Base-by-base conservation (phyloP, 2,797 vertebrate species). In the Danio jaintianensis region DNA sequence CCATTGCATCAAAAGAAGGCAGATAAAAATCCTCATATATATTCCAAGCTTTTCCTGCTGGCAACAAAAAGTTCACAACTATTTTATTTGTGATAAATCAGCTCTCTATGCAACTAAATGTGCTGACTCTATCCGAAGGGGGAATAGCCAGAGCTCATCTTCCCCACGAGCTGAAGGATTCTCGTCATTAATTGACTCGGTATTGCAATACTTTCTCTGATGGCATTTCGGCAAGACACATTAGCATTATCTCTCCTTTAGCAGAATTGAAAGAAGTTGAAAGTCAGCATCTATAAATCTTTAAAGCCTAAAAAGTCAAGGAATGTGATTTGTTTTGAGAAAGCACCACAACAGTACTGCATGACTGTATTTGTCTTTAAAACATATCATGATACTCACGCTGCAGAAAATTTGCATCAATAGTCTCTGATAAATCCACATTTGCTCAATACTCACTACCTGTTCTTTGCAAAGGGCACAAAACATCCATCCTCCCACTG, bases 101-200 rank as follows among this genome's bases (percentile, higher is more conserved):
- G 50, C n/a, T 58, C 78, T 79, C 15, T 18, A 11, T 52, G 71
- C 45, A 50, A 38, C 58, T 58, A 75, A 75, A 83, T 72, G 15
- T 66, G 38, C 78, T 45, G 69, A 83, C 42, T 42, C 29, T 20
- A 52, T 43, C 53, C 53, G n/a, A n/a, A 75, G 43, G 36, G 62
- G 66, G 78, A 73, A 75, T 55, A 75, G 63, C 47, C 18, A 8
- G 45, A 81, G 74, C 67, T 79, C 45, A 63, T 78, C 62, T 67
- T 20, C 62, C 18, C 47, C 22, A 72, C n/a, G 0, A 75, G 47
- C 77, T 70, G 58, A 38, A 79, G 61, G 61, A 76, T 56, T 73
- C 15, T 45, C 12, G 13, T 50, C 53, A 79, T 75, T 70, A 81
- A 83, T 61, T 75, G 63, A 75, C 75, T 83, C 78, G 64, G 80